Evolutionary conservation across 2,797 vertebrate genomes (phyloP), one percentile per base, ranked within the genome.

Genomic region (Pelochelys cantorii): DNA sequence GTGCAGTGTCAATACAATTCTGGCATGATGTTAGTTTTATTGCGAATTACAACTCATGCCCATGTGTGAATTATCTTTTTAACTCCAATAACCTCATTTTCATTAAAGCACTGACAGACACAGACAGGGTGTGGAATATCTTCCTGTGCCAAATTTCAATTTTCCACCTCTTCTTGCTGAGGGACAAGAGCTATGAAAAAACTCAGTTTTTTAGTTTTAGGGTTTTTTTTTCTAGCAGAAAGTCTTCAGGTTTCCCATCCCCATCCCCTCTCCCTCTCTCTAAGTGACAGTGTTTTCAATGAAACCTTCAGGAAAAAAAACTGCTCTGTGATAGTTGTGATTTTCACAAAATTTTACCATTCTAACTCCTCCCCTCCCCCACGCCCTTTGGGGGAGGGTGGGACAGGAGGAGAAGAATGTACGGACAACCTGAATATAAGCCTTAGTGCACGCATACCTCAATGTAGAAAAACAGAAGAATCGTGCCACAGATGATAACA

Each of bases 381-480:
- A 79, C 17, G 14, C 12, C 7, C 34, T 68, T 75, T 6, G 13
- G 91, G 84, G 52, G 42, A 48, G 42, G 42, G 42, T 48, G 42
- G 42, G 7, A 48, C 7, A 48, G 42, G 42, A 48, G 42, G 42
- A 48, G 42, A 48, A 48, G 42, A 94, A 75, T 83, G 85, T 0
- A 0, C 8, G 31, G 55, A 71, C 34, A 88, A 57, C 0, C 82
- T 60, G 31, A 93, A 95, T 59, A 79, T 75, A 62, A 93, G 77
- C 92, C 90, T 89, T 60, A 88, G 57, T 83, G 75, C 37, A 55
- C 11, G 17, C 68, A 79, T 83, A 93, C 34, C 29, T 84, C 85
- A 77, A 89, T 15, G 57, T 96, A 93, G 91, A 92, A 83, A 1
- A 9, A 60, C 68, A 95, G 75, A 94, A 85, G 90, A 95, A 94